Evolutionary conservation across 2,888 invertebrate species (phyloP).

Genomic region (Lasioglossum morio): DNA sequence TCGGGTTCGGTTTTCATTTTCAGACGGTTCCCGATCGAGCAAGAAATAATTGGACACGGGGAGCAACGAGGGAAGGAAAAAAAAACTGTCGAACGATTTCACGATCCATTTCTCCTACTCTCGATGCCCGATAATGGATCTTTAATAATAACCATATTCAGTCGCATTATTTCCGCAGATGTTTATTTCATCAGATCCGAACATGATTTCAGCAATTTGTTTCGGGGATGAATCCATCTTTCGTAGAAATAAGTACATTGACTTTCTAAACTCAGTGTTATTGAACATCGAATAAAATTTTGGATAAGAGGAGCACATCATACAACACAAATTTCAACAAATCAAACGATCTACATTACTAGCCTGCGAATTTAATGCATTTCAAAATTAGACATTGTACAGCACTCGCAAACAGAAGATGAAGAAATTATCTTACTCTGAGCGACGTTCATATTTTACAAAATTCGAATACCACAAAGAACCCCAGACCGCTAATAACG

Average conservation of each 20-base stretch:
- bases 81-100: neutral
- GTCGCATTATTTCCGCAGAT: neutral
- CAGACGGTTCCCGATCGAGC: neutral
- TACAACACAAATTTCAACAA: neutral
- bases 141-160: neutral
- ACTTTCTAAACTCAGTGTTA: neutral
- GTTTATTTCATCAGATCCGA: neutral
- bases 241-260: neutral
- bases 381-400: neutral
- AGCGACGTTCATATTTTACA: neutral
- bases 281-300: neutral
- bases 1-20: neutral
- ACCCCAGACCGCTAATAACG: neutral
- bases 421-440: neutral
- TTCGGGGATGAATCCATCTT: neutral
- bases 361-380: too few relatives aligned
- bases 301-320: neutral
- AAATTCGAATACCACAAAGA: neutral
- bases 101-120: neutral
- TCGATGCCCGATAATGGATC: neutral
- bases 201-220: neutral
- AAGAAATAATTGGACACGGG: constrained; percentile 3
- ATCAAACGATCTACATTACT: neutral
- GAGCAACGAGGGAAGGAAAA: neutral
- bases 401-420: neutral